phyloP scores from a whole-genome alignment of 2,888 invertebrate genomes.

The Drepana falcataria region DNA sequence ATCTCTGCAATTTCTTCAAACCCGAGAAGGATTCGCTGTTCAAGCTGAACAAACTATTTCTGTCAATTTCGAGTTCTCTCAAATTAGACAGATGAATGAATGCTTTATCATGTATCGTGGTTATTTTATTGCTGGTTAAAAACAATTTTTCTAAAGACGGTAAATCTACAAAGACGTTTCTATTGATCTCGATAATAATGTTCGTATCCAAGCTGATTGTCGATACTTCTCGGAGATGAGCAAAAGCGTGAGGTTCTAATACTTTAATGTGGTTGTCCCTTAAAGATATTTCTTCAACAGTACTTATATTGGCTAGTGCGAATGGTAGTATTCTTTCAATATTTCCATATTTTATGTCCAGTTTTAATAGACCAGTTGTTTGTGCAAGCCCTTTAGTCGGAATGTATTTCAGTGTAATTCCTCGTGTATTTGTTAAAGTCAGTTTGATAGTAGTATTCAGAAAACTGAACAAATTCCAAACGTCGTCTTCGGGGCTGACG shows the following conservation, averaged over 20 bases:
- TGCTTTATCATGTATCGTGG: conserved; percentile 91
- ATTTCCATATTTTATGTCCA: conserved; percentile 84
- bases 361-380: conserved; percentile 70
- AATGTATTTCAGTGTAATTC: conserved; percentile 81
- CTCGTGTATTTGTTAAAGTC: conserved; percentile 82
- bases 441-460: conserved; percentile 81
- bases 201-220: conserved; percentile 85
- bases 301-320: conserved; percentile 85
- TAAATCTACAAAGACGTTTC: conserved; percentile 85
- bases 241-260: conserved; percentile 82
- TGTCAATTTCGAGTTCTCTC: conserved; percentile 87
- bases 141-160: conserved; percentile 84
- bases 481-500: conserved; percentile 76
- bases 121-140: conserved; percentile 90
- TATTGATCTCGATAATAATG: conserved; percentile 83
- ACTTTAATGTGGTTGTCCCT: conserved; percentile 82
- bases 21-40: conserved; percentile 88
- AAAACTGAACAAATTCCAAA: conserved; percentile 82
- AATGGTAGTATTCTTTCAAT: conserved; percentile 82
- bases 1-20: conserved; percentile 81
- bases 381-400: conserved; percentile 82
- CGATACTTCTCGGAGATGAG: conserved; percentile 81
- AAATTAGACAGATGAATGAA: conserved; percentile 84
- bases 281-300: conserved; percentile 81
- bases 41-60: conserved; percentile 84